phyloP scores from a whole-genome alignment of 2,797 vertebrate genomes.

The Phyllotis vaccarum region DNA sequence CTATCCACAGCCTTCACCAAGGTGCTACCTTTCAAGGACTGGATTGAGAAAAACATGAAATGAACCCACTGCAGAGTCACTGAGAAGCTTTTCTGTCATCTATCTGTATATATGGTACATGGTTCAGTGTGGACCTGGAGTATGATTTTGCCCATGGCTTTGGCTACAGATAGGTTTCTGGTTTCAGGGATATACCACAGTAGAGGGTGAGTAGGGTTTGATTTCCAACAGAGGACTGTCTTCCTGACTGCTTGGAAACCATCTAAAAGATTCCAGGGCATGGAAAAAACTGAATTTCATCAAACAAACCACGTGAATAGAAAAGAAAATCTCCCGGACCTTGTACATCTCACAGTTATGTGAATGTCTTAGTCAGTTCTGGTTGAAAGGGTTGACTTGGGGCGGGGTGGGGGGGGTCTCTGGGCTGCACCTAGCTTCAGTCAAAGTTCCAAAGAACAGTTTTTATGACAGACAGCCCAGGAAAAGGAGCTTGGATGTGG shows the following conservation, averaged over 20 bases:
- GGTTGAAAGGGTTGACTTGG: neutral
- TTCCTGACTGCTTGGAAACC: neutral
- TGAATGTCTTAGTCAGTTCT: neutral
- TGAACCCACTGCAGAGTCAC: constrained; percentile 79
- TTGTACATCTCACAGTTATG: neutral
- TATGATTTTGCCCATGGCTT: constrained; percentile 11
- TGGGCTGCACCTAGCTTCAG: neutral
- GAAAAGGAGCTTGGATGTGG: constrained; percentile 55
- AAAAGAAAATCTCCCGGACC: neutral
- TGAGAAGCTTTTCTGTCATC: neutral
- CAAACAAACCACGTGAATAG: neutral
- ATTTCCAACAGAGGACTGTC: neutral
- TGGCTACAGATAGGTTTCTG: neutral
- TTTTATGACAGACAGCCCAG: neutral
- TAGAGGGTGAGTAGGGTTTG: neutral
- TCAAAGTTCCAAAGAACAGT: neutral
- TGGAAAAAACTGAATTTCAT: constrained; percentile 27
- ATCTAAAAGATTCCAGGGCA: neutral
- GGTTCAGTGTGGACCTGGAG: neutral
- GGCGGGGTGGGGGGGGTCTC: neutral
- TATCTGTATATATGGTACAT: rapidly evolving
- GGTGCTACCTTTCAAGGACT: constrained; percentile 95
- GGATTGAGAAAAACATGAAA: constrained; percentile 97
- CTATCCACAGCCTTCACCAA: constrained; percentile 96
- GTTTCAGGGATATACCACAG: constrained; percentile 34